phyloP scores from a whole-genome alignment of 1,140 invertebrate species.

The Drosophila sproati region DNA sequence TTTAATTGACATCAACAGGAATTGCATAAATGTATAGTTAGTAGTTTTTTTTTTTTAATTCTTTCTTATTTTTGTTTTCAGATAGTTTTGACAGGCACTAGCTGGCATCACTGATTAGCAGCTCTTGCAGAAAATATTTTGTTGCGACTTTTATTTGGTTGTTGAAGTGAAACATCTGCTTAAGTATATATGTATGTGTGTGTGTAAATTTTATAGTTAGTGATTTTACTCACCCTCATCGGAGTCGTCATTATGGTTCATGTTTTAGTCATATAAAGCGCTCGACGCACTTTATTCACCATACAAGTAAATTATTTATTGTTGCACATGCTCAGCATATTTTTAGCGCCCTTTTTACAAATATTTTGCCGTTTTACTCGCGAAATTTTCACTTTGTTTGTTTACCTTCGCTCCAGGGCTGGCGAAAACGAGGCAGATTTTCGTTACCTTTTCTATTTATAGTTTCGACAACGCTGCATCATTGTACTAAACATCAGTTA shows the following conservation, averaged over 20 bases:
- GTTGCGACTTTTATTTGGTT: neutral
- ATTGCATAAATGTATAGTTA: no score
- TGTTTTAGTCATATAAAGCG: conserved; percentile 28
- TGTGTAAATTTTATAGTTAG: conserved; percentile 10
- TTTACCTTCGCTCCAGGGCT: conserved; percentile 56
- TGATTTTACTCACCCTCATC: conserved; percentile 69
- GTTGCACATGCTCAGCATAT: conserved; percentile 8
- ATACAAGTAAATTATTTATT: conserved; percentile 3
- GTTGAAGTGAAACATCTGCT: neutral
- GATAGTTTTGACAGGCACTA: neutral
- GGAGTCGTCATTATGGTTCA: conserved; percentile 58
- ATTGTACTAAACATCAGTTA: neutral
- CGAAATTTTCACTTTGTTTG: conserved; percentile 64
- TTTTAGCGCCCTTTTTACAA: conserved; percentile 14
- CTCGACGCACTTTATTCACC: neutral
- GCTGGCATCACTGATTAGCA: neutral
- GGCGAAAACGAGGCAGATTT: neutral
- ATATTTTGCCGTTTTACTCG: conserved; percentile 21
- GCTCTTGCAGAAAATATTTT: neutral
- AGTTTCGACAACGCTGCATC: conserved; percentile 16
- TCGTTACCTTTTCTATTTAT: conserved; percentile 19
- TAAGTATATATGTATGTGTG: neutral
- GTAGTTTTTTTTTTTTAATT: neutral
- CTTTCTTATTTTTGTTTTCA: neutral
- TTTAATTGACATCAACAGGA: no score